phyloP scores from a whole-genome alignment of 2,888 invertebrate genomes.

The Eilema depressum region DNA sequence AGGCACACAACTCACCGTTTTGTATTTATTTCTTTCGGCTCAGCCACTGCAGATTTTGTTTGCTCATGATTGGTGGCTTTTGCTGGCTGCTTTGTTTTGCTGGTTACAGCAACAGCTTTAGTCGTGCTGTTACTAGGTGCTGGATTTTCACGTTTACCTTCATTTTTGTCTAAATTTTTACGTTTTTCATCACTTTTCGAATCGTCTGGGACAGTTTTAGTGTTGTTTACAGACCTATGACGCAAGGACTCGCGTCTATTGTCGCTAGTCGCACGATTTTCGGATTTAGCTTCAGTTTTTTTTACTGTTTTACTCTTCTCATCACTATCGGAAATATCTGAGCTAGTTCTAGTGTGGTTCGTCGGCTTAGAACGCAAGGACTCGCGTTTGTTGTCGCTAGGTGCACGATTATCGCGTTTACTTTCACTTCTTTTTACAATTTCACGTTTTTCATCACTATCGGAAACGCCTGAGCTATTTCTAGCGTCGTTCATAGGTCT shows the following conservation, averaged over 20 bases:
- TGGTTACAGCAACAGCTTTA: neutral
- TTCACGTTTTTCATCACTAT: neutral
- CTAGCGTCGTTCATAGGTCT: neutral
- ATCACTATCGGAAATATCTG: neutral
- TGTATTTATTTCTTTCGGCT: conserved; percentile 3
- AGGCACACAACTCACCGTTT: conserved; percentile 16
- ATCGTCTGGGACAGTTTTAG: neutral
- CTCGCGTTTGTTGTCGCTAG: neutral
- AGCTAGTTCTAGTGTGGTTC: no score
- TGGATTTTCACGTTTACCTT: neutral
- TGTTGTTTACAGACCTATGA: neutral
- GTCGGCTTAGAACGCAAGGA: neutral
- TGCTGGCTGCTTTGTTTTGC: neutral
- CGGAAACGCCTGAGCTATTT: neutral
- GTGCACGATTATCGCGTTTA: neutral
- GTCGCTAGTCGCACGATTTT: neutral
- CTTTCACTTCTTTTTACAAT: neutral
- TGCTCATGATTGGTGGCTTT: neutral
- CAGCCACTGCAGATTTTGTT: neutral
- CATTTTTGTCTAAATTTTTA: no score
- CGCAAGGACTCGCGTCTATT: neutral
- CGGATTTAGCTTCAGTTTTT: neutral
- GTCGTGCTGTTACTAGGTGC: neutral
- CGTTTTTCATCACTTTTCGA: neutral
- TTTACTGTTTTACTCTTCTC: neutral